Percentiles rank a stretch among this genome's conserved stretches.
Evolutionary conservation across 2,888 invertebrate genomes (phyloP).

Genomic region (Apoda limacodes): DNA sequence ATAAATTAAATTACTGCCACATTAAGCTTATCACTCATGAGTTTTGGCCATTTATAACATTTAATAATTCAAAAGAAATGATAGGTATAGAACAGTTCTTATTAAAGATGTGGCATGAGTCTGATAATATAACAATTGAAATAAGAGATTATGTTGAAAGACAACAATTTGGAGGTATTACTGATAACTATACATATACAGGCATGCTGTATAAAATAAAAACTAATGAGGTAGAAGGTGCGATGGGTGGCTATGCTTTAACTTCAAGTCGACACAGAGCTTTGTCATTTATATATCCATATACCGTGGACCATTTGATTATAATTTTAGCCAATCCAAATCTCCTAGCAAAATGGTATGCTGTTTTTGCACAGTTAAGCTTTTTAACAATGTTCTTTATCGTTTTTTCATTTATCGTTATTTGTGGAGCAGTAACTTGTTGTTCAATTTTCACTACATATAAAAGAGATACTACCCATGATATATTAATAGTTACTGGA

Average conservation of each 20-base stretch:
- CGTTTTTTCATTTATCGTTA: conserved; percentile 19
- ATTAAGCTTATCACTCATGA: conserved; percentile 23
- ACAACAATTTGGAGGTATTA: conserved; percentile 24
- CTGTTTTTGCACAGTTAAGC: conserved; percentile 12
- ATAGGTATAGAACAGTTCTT: conserved; percentile 23
- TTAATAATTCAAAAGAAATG: conserved; percentile 16
- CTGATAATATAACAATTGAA: conserved; percentile 20
- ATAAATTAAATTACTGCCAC: conserved; percentile 13
- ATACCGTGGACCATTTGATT: conserved; percentile 13
- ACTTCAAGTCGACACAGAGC: conserved; percentile 1
- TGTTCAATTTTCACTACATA: conserved; percentile 22
- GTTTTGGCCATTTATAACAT: conserved; percentile 25
- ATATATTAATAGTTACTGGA: conserved; percentile 26
- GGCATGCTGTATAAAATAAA: conserved; percentile 22
- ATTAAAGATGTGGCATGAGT: conserved; percentile 21
- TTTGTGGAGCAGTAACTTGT: conserved; percentile 17
- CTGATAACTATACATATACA: conserved; percentile 16
- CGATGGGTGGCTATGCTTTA: conserved; percentile 23
- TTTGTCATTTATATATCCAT: conserved; percentile 15
- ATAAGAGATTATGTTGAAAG: conserved; percentile 19
- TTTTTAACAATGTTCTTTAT: conserved; percentile 5
- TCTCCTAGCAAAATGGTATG: conserved; percentile 13
- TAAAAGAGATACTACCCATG: conserved; percentile 18
- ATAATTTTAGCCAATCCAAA: conserved; percentile 10
- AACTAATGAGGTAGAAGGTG: conserved; percentile 25